Percentiles rank a stretch among this genome's conserved stretches.
phyloP scores from a whole-genome alignment of 2,113 vertebrate genomes.

The Catagonus wagneri region DNA sequence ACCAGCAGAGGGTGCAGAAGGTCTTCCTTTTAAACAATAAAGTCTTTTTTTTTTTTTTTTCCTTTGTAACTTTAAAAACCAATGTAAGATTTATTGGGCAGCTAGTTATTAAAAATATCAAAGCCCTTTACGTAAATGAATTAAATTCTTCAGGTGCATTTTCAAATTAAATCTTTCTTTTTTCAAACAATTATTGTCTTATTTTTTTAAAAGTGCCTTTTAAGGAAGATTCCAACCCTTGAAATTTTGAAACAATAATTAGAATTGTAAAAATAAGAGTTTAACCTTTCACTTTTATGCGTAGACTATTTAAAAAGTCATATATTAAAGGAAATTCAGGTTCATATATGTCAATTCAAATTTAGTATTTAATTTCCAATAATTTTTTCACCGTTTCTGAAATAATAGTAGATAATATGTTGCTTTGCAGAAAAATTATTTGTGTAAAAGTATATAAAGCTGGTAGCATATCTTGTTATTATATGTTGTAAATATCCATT shows the following conservation, averaged over 20 bases:
- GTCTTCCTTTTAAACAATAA: background rate
- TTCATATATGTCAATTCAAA: background rate
- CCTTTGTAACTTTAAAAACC: background rate
- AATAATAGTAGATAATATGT: background rate
- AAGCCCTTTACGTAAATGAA: background rate
- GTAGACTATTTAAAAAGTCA: background rate
- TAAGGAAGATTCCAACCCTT: background rate
- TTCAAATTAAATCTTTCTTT: background rate
- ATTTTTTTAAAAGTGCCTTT: background rate
- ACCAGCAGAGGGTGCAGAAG: constrained; percentile 67
- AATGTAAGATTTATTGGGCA: background rate
- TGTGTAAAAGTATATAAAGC: background rate
- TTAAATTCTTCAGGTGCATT: background rate
- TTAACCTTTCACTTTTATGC: background rate
- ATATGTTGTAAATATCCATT: background rate
- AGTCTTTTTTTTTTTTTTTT: background rate
- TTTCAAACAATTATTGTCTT: background rate
- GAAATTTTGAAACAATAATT: background rate
- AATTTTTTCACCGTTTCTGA: background rate
- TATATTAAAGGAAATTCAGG: background rate
- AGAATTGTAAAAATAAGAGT: background rate
- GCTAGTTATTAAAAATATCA: background rate
- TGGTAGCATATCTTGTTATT: background rate
- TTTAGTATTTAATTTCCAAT: background rate
- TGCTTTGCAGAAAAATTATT: background rate